Conservation (phyloP, 2,888 invertebrate species). For the Smittia aterrima region DNA sequence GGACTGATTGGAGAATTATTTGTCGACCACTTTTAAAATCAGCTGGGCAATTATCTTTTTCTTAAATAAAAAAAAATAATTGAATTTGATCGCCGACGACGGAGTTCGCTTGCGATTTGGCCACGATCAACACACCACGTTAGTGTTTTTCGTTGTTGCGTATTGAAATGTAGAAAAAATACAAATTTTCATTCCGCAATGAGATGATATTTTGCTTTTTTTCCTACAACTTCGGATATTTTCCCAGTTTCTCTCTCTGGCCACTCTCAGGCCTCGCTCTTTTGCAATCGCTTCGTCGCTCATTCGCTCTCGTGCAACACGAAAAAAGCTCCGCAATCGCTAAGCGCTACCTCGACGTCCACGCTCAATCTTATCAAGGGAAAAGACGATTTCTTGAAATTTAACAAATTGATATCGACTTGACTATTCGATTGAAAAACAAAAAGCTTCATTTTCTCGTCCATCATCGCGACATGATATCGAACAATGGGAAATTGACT, state of each 20-base stretch:
- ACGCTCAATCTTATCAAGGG: not conserved
- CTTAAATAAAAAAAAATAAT: not conserved
- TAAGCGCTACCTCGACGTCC: too few species aligned
- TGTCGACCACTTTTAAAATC: not conserved
- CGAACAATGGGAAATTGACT: slow-evolving; percentile 36
- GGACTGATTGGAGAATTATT: slow-evolving; percentile 18
- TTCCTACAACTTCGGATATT: slow-evolving; percentile 19
- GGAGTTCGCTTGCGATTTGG: slow-evolving; percentile 2
- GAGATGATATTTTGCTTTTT: slow-evolving; percentile 37
- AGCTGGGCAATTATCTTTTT: slow-evolving; percentile 39
- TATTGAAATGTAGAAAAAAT: slow-evolving; percentile 42
- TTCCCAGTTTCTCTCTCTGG: not conserved
- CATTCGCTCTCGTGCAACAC: not conserved
- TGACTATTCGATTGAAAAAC: not conserved
- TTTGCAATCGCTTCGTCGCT: not conserved
- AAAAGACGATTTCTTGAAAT: not conserved
- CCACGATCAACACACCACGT: slow-evolving; percentile 25
- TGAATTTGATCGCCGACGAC: not conserved
- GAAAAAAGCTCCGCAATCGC: not conserved
- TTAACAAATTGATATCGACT: not conserved
- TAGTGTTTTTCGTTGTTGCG: slow-evolving; percentile 41
- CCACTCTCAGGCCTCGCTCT: slow-evolving; percentile 15
- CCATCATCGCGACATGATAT: not conserved
- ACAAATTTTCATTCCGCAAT: slow-evolving; percentile 39
- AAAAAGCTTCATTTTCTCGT: not conserved